A percentile compares a stretch with the other conserved stretches of the same genome.
phyloP scores from a whole-genome alignment of 2,888 invertebrate genomes.

The Synanthedon formicaeformis region DNA sequence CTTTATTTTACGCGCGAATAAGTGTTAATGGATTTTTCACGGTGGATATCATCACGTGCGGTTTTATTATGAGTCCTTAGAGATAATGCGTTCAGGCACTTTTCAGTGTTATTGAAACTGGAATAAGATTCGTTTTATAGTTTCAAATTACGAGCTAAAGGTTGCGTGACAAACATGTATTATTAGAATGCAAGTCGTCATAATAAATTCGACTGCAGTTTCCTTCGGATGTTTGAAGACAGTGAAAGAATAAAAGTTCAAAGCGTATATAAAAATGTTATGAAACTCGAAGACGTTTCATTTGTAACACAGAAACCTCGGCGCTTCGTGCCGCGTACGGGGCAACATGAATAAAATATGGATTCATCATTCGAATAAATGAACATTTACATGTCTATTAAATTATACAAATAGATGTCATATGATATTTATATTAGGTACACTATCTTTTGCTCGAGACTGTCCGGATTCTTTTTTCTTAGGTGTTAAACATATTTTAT shows the following conservation, averaged over 20 bases:
- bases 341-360: constrained; percentile 60
- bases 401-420: constrained; percentile 19
- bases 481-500: no score
- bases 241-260: background rate
- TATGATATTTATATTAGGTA: no score
- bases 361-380: constrained; percentile 58
- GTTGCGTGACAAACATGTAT: constrained; percentile 38
- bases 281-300: background rate
- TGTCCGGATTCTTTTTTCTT: no score
- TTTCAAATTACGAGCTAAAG: constrained; percentile 36
- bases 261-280: background rate
- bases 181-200: constrained; percentile 22
- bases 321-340: constrained; percentile 30
- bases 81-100: constrained; percentile 35
- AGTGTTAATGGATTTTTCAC: constrained; percentile 52
- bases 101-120: constrained; percentile 48
- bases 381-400: constrained; percentile 31
- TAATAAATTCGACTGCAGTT: background rate
- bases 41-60: constrained; percentile 26
- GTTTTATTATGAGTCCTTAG: constrained; percentile 50
- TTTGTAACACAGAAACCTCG: constrained; percentile 15
- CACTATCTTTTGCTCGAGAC: no score
- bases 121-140: constrained; percentile 41
- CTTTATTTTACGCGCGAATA: constrained; percentile 41
- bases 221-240: background rate